Percentiles rank a stretch among this genome's conserved stretches.
These are phyloP conservation scores for Diloba caeruleocephala DNA, from an alignment of 2,888 invertebrate genomes.

Conservation along the genomic window DNA sequence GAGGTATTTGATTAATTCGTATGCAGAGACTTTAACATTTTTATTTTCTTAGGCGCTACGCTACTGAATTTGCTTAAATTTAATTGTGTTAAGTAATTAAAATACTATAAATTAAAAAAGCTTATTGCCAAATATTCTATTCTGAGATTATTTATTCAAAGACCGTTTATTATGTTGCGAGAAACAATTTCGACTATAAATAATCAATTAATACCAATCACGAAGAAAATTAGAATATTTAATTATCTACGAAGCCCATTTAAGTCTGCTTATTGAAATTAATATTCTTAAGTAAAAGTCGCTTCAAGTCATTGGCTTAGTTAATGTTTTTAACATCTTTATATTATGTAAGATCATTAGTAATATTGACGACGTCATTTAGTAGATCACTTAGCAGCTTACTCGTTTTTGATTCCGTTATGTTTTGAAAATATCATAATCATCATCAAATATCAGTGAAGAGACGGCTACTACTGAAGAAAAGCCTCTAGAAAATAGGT, in stretches of 20 bases:
- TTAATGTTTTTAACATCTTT: conserved; percentile 12
- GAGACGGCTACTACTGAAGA: too few species aligned
- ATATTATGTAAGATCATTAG: too few species aligned
- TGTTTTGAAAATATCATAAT: too few species aligned
- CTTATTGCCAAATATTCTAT: neutral
- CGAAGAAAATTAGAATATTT: conserved; percentile 20
- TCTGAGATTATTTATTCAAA: conserved; percentile 6
- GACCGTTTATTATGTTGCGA: neutral
- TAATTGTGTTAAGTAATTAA: neutral
- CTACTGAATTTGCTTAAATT: conserved; percentile 8
- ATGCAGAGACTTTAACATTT: too few species aligned
- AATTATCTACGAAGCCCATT: conserved; percentile 10
- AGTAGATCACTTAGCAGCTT: too few species aligned
- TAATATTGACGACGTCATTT: too few species aligned
- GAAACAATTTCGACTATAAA: conserved; percentile 20
- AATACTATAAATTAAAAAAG: neutral
- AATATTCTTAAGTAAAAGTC: conserved; percentile 27
- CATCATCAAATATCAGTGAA: too few species aligned
- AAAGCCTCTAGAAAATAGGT: too few species aligned
- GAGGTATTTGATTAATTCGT: too few species aligned
- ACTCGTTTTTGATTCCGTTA: too few species aligned
- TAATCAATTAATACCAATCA: conserved; percentile 14
- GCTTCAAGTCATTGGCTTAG: neutral
- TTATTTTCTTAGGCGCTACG: too few species aligned
- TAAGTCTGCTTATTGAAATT: conserved; percentile 16